Evolutionary conservation across 2,888 invertebrate genomes (phyloP).

Genomic region (Selenia dentaria): DNA sequence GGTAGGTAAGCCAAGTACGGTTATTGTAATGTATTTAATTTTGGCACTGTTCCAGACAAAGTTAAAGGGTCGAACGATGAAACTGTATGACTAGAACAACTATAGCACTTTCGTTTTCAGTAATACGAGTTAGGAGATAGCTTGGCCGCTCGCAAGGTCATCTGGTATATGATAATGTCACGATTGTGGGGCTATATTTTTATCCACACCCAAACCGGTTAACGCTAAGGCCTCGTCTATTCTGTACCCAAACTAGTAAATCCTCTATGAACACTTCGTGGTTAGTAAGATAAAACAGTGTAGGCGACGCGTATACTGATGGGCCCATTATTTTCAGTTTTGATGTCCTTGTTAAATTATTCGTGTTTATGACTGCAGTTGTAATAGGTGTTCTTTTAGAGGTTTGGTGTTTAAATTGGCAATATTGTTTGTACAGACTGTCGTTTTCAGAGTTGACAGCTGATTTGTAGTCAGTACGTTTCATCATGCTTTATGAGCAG

Average conservation of each 20-base stretch:
- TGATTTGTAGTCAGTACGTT: no score
- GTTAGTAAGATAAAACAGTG: no score
- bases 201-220: slow-evolving; percentile 44
- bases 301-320: no score
- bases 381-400: no score
- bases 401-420: no score
- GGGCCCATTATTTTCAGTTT: no score
- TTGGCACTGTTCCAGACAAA: slow-evolving; percentile 22
- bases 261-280: slow-evolving; percentile 3
- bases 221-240: slow-evolving; percentile 15
- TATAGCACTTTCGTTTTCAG: slow-evolving; percentile 50
- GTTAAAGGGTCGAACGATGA: slow-evolving; percentile 28
- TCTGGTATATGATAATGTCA: slow-evolving; percentile 49
- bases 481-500: no score
- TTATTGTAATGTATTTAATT: neutral
- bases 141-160: slow-evolving; percentile 51
- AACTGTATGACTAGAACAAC: slow-evolving; percentile 26
- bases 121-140: slow-evolving; percentile 35
- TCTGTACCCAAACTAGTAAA: slow-evolving; percentile 20
- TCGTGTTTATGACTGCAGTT: no score
- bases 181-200: slow-evolving; percentile 40
- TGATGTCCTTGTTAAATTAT: no score
- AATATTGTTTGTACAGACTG: no score
- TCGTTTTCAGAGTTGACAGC: no score
- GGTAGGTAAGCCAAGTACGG: neutral